Percentiles rank a stretch among this genome's conserved stretches.
phyloP scores from a whole-genome alignment of 1,140 invertebrate genomes.

The Papilio aristodemus region DNA sequence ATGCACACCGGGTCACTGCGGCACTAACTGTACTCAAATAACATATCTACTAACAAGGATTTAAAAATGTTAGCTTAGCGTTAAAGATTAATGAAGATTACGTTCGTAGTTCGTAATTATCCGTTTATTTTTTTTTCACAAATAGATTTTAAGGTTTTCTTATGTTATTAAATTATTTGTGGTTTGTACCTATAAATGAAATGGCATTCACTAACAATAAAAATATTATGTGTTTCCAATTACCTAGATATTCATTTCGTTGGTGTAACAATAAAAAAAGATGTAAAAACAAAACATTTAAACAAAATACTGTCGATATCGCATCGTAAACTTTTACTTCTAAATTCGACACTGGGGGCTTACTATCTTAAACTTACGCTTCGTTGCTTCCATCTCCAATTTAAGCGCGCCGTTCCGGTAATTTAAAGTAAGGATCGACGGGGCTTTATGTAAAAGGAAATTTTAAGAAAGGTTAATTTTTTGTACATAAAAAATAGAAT shows the following conservation, averaged over 20 bases:
- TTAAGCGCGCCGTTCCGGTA: conserved; percentile 42
- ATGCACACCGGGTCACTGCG: conserved; percentile 6
- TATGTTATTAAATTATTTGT: too few relatives aligned
- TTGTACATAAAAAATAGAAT: background rate
- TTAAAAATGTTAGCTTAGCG: background rate
- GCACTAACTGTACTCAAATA: background rate
- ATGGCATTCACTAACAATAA: too few relatives aligned
- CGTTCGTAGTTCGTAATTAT: background rate
- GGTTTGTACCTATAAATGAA: too few relatives aligned
- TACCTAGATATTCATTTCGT: too few relatives aligned
- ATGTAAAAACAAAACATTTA: background rate
- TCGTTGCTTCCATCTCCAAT: conserved; percentile 51
- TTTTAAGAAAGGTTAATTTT: conserved; percentile 31
- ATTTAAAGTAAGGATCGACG: conserved; percentile 39
- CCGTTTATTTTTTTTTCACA: too few relatives aligned
- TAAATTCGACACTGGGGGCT: conserved; percentile 1
- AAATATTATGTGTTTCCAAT: too few relatives aligned
- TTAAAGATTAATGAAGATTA: background rate
- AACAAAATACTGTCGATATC: background rate
- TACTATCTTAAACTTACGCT: conserved; percentile 54
- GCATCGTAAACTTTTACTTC: conserved; percentile 4
- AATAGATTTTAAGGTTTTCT: too few relatives aligned
- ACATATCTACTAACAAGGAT: background rate
- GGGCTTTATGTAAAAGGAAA: conserved; percentile 26
- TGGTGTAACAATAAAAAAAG: background rate